These are phyloP conservation scores for Heptranchias perlo DNA, from an alignment of 2,113 vertebrate species.

Conservation along the genomic window DNA sequence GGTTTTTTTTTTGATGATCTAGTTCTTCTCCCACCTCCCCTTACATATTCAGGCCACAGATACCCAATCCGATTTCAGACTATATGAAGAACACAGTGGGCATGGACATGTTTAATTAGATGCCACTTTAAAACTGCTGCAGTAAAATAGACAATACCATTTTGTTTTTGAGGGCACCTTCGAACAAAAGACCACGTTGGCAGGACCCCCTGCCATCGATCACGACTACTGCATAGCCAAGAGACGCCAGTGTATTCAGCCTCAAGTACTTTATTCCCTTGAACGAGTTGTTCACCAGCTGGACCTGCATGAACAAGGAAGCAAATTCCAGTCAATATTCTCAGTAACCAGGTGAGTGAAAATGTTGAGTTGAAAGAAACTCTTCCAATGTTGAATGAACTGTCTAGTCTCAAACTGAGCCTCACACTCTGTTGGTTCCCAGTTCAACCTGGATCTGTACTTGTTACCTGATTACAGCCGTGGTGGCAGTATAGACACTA, in stretches of 20 bases:
- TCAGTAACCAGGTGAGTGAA: background rate
- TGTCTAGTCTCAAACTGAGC: background rate
- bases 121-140: background rate
- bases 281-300: slow-evolving; percentile 95
- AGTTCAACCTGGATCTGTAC: too few relatives aligned
- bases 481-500: too few relatives aligned
- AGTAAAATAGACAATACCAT: slow-evolving; percentile 67
- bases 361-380: background rate
- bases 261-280: slow-evolving; percentile 94
- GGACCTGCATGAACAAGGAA: slow-evolving; percentile 63
- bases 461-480: too few relatives aligned
- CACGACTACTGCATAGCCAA: slow-evolving; percentile 91
- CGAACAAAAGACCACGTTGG: slow-evolving; percentile 87
- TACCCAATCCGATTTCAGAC: too few relatives aligned
- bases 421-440: too few relatives aligned
- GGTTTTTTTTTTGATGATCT: too few relatives aligned
- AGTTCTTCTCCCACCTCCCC: too few relatives aligned
- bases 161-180: slow-evolving; percentile 91
- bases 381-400: background rate
- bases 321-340: background rate
- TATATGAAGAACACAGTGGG: background rate
- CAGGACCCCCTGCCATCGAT: slow-evolving; percentile 91
- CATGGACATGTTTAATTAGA: background rate
- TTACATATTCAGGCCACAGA: too few relatives aligned
- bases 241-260: slow-evolving; percentile 84